phyloP scores from a whole-genome alignment of 1,140 invertebrate genomes.

The Drosophila quadrilineata region DNA sequence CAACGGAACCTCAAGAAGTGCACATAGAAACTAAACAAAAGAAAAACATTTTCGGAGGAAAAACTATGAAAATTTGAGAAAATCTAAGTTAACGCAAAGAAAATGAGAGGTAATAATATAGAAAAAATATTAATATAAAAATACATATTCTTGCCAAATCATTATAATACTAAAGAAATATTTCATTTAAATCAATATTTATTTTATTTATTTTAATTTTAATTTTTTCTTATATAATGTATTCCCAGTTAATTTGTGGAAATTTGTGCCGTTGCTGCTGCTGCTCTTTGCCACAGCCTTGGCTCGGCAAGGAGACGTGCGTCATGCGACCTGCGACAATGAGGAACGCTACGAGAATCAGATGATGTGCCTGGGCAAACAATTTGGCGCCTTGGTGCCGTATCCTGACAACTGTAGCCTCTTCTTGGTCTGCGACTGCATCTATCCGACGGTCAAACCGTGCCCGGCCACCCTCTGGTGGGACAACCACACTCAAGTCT shows the following conservation, averaged over 20 bases:
- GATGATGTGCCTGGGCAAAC: slow-evolving; percentile 48
- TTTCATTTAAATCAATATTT: too few relatives aligned
- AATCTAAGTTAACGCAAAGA: too few relatives aligned
- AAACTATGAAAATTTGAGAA: neutral
- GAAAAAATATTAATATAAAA: neutral
- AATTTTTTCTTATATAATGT: neutral
- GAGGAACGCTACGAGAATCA: slow-evolving; percentile 63
- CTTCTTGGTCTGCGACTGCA: slow-evolving; percentile 62
- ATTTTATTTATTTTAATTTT: neutral
- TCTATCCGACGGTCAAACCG: slow-evolving; percentile 56
- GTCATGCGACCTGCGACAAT: slow-evolving; percentile 51
- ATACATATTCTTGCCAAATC: too few relatives aligned
- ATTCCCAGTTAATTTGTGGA: neutral
- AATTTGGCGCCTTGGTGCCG: slow-evolving; percentile 45
- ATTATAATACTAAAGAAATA: too few relatives aligned
- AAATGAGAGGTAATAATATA: neutral
- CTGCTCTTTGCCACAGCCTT: neutral
- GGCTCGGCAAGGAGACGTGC: slow-evolving; percentile 10
- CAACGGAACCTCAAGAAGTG: neutral
- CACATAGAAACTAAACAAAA: too few relatives aligned
- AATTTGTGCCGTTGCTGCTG: slow-evolving; percentile 9
- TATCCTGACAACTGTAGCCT: slow-evolving; percentile 67
- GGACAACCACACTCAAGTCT: slow-evolving; percentile 48
- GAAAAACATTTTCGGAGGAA: neutral
- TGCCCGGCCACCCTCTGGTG: slow-evolving; percentile 47